Percentiles rank a stretch among this genome's conserved stretches.
Evolutionary conservation across 1,140 invertebrate species (phyloP).

Genomic region (Papilio helenus): DNA sequence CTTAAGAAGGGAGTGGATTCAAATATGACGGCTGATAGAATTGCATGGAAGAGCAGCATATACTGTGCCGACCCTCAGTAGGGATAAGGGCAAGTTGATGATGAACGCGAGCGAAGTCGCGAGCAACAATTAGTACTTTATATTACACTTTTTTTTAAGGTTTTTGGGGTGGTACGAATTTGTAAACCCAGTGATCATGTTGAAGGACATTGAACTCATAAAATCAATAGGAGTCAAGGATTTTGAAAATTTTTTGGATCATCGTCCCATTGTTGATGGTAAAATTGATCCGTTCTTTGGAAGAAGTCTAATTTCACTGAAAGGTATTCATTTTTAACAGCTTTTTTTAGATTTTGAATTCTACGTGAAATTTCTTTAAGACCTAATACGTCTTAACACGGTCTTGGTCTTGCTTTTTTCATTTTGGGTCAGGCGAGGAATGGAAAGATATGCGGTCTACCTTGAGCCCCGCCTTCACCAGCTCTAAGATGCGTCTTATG

Average conservation of each 20-base stretch:
- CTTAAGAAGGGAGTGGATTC: too few species aligned
- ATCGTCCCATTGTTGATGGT: conserved; percentile 39
- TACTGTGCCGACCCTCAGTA: too few species aligned
- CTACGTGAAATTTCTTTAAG: too few species aligned
- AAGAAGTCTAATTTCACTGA: too few species aligned
- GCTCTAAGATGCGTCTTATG: conserved; percentile 79
- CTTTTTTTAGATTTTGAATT: too few species aligned
- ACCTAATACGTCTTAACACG: too few species aligned
- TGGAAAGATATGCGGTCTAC: conserved; percentile 21
- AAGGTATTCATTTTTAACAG: too few species aligned
- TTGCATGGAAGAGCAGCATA: too few species aligned
- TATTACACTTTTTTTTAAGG: conserved; percentile 5
- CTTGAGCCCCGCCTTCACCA: conserved; percentile 73
- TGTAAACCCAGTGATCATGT: conserved; percentile 38
- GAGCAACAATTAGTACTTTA: too few species aligned
- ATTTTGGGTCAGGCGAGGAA: neutral
- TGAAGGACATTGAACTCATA: conserved; percentile 46
- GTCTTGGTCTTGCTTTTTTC: neutral
- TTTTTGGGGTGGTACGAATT: conserved; percentile 46
- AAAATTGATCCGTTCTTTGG: conserved; percentile 43
- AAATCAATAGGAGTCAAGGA: conserved; percentile 49
- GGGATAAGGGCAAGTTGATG: too few species aligned
- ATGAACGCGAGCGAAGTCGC: too few species aligned
- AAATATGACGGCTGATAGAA: too few species aligned
- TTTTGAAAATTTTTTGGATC: conserved; percentile 49